Conservation (phyloP, 2,113 vertebrate species). For the Lipotes vexillifer region DNA sequence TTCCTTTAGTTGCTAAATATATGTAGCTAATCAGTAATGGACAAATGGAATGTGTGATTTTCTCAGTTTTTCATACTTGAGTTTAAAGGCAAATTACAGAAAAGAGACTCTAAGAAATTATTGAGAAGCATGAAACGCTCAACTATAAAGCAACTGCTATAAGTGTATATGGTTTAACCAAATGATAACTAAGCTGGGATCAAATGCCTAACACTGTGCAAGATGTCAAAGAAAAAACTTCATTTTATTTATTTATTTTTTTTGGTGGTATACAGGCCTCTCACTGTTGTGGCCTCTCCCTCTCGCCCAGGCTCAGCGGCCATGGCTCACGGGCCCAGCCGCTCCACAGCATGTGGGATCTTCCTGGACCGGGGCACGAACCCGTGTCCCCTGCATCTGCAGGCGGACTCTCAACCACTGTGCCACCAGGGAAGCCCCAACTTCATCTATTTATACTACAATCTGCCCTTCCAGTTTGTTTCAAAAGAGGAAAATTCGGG, state of each 20-base stretch:
- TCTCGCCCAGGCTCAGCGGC: too few species aligned
- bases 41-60: neutral
- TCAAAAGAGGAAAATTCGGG: slow-evolving; percentile 18
- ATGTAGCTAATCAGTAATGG: neutral
- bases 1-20: neutral
- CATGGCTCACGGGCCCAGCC: too few species aligned
- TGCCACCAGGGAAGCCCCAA: too few species aligned
- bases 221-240: neutral
- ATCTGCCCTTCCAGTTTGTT: neutral
- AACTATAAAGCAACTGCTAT: neutral
- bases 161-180: neutral
- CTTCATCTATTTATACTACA: neutral
- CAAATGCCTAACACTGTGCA: neutral
- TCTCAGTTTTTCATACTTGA: neutral
- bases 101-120: neutral
- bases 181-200: neutral
- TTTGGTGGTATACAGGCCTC: too few species aligned
- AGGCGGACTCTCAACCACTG: too few species aligned
- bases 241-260: too few species aligned
- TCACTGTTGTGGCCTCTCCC: too few species aligned
- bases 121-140: neutral
- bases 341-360: too few species aligned
- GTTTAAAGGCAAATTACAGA: neutral
- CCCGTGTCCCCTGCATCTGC: too few species aligned
- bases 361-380: too few species aligned